Conservation (phyloP, 2,888 invertebrate species). For the Ctena decussata region DNA sequence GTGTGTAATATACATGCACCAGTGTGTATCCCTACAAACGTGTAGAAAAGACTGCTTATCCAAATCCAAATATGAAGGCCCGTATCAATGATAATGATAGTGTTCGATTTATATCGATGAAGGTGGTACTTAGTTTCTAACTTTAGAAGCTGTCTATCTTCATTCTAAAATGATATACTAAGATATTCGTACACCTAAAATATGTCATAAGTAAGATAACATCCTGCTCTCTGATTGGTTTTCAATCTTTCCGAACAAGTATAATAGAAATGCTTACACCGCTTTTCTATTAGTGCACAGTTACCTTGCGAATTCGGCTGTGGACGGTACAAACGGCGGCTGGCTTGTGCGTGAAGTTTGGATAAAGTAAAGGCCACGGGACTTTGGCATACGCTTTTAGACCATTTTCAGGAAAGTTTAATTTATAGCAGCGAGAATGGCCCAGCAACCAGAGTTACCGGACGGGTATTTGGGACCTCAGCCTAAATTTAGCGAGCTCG, state of each 20-base stretch:
- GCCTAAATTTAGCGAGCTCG: constrained; percentile 77
- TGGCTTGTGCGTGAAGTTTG: background rate
- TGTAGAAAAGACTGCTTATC: no score
- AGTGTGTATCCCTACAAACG: no score
- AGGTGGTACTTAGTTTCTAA: no score
- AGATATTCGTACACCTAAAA: constrained; percentile 21
- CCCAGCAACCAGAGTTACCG: constrained; percentile 74
- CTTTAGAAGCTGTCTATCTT: constrained; percentile 20
- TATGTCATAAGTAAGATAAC: constrained; percentile 27
- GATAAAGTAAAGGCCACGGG: background rate
- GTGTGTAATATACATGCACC: no score
- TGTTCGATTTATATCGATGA: no score
- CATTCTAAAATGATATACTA: constrained; percentile 33
- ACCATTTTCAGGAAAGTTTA: background rate
- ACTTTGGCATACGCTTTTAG: no score
- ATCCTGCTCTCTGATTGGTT: constrained; percentile 10
- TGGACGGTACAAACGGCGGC: background rate
- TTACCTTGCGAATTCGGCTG: background rate
- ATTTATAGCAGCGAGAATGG: constrained; percentile 43
- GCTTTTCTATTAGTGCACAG: background rate
- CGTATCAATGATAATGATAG: no score
- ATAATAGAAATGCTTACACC: background rate
- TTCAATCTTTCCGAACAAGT: background rate
- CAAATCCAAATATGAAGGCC: no score
- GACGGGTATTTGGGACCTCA: constrained; percentile 80